These are phyloP conservation scores for Lomographa bimaculata DNA, from an alignment of 2,888 invertebrate species.

Conservation along the genomic window DNA sequence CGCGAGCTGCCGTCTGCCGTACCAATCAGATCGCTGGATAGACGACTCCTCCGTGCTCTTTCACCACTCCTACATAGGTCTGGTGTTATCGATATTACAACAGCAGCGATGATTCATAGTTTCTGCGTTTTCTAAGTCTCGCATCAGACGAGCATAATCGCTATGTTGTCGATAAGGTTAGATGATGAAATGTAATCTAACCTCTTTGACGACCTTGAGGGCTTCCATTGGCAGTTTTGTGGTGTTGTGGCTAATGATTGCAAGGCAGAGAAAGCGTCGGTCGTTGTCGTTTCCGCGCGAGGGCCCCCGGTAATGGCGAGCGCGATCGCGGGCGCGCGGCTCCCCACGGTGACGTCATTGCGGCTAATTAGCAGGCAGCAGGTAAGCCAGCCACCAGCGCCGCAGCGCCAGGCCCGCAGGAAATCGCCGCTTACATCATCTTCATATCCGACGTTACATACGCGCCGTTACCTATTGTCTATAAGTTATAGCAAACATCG, in stretches of 20 bases:
- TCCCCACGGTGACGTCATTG: constrained; percentile 72
- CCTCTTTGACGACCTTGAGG: constrained; percentile 47
- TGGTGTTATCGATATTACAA: constrained; percentile 17
- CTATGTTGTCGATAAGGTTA: too few species aligned
- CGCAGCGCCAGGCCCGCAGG: constrained; percentile 66
- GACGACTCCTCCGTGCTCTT: constrained; percentile 42
- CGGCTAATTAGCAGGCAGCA: constrained; percentile 72
- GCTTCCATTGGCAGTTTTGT: constrained; percentile 32
- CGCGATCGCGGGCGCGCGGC: constrained; percentile 48
- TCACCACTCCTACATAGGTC: constrained; percentile 22
- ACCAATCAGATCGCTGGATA: constrained; percentile 61
- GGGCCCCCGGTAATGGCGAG: constrained; percentile 71
- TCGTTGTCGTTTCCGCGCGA: constrained; percentile 82
- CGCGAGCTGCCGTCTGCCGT: constrained; percentile 65
- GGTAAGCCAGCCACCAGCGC: constrained; percentile 54
- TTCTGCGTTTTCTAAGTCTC: constrained; percentile 5
- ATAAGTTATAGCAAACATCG: constrained; percentile 22
- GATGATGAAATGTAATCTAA: not conserved
- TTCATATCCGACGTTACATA: constrained; percentile 58
- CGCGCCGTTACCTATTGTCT: constrained; percentile 53
- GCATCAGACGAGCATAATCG: too few species aligned
- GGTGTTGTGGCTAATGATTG: constrained; percentile 41
- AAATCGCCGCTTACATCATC: constrained; percentile 77
- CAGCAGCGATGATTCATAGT: constrained; percentile 25
- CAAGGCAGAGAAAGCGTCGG: constrained; percentile 74